Percentiles rank a stretch among this genome's conserved stretches.
Conservation (phyloP, 53 echinoderm and acorn worm genomes). For the Zoroaster sp. region DNA sequence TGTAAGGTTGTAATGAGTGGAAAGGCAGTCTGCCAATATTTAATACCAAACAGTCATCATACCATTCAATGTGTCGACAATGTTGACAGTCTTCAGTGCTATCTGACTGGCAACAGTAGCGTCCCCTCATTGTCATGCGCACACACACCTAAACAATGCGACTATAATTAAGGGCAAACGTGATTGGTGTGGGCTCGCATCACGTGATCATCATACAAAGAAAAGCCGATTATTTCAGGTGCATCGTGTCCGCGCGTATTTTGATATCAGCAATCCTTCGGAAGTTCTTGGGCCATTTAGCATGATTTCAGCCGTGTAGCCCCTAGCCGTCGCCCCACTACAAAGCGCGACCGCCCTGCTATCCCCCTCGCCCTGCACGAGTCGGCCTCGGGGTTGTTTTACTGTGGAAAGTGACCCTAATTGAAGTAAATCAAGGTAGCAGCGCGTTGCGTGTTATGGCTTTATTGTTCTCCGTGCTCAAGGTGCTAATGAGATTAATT, state of each 20-base stretch:
- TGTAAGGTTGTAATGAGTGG: too few relatives aligned
- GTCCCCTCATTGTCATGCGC: too few relatives aligned
- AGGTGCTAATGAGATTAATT: conserved; percentile 47
- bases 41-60: too few relatives aligned
- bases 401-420: conserved; percentile 28
- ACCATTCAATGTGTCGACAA: too few relatives aligned
- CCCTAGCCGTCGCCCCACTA: neutral
- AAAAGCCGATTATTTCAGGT: conserved; percentile 1
- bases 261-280: neutral
- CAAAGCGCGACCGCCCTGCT: conserved; percentile 19
- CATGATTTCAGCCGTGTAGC: neutral
- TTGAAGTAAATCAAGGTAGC: neutral
- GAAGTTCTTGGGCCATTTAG: conserved; percentile 17
- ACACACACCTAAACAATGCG: too few relatives aligned
- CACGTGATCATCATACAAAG: neutral
- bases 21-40: too few relatives aligned
- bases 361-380: conserved; percentile 19
- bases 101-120: too few relatives aligned
- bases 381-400: conserved; percentile 13
- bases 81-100: too few relatives aligned
- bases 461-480: conserved; percentile 12
- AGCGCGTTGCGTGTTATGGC: conserved; percentile 21
- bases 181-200: neutral
- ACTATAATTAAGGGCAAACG: neutral
- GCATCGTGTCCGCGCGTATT: conserved; percentile 2